Percentiles rank a stretch among this genome's conserved stretches.
These are phyloP conservation scores for Harpagoxenus sublaevis DNA, from an alignment of 2,888 invertebrate species.

Conservation along the genomic window DNA sequence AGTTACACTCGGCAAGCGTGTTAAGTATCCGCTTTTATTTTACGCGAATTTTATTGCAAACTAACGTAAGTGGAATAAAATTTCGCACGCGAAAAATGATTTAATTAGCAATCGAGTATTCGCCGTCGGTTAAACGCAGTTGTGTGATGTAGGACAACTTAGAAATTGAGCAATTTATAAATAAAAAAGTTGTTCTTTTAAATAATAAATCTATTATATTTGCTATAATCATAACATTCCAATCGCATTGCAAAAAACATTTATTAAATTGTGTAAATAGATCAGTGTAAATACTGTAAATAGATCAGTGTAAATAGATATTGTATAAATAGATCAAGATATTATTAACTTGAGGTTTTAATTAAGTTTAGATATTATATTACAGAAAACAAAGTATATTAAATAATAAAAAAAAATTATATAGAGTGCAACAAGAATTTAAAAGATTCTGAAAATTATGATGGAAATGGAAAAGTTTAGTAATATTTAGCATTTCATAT, in stretches of 20 bases:
- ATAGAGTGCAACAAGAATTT: background rate
- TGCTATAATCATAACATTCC: background rate
- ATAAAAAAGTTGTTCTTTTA: background rate
- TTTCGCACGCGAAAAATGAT: background rate
- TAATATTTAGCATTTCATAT: background rate
- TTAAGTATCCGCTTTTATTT: slow-evolving; percentile 55
- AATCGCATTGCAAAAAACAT: background rate
- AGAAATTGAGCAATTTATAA: background rate
- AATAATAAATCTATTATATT: background rate
- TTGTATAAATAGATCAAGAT: background rate
- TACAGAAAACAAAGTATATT: background rate
- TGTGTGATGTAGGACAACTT: no score
- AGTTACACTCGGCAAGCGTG: slow-evolving; percentile 43
- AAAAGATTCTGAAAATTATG: background rate
- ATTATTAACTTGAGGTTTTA: background rate
- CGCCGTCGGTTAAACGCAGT: background rate
- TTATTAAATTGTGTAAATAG: background rate
- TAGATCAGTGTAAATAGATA: background rate
- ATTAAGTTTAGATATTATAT: background rate
- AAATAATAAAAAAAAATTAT: background rate
- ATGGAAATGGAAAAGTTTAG: background rate
- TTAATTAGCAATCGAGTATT: slow-evolving; percentile 52
- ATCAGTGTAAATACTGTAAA: background rate
- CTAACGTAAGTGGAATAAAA: slow-evolving; percentile 35
- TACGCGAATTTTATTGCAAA: slow-evolving; percentile 49